These are phyloP conservation scores for Enteromius trimaculatus DNA, from an alignment of 2,797 vertebrate genomes.

Conservation along the genomic window DNA sequence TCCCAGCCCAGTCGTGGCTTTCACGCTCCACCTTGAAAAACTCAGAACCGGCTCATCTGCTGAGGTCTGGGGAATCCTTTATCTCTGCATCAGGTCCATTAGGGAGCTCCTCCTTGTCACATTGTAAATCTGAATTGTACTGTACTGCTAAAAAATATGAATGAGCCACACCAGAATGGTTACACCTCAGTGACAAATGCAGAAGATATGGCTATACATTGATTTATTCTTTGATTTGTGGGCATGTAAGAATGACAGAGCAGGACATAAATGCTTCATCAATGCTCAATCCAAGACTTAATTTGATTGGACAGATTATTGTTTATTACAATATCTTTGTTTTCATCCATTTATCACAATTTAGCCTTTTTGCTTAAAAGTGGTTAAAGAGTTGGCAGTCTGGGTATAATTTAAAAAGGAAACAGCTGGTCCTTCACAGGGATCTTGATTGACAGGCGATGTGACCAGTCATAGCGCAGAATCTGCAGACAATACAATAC, in stretches of 20 bases:
- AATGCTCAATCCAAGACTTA: background rate
- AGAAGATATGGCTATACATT: background rate
- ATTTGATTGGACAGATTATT: background rate
- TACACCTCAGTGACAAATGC: constrained; percentile 34
- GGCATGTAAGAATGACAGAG: constrained; percentile 11
- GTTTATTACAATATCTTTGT: background rate
- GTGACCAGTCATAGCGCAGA: background rate
- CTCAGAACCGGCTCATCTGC: constrained; percentile 17
- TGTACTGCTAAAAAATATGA: constrained; percentile 32
- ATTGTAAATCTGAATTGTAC: constrained; percentile 22
- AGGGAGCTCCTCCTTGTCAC: constrained; percentile 8
- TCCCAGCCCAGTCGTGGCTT: background rate
- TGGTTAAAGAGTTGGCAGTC: background rate
- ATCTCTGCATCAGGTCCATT: constrained; percentile 8
- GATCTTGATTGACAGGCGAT: background rate
- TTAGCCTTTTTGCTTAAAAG: background rate
- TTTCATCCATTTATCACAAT: background rate
- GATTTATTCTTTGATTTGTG: background rate
- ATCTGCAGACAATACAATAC: background rate
- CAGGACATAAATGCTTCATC: background rate
- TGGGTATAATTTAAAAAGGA: background rate
- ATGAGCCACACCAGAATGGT: constrained; percentile 20
- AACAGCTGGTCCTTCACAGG: background rate
- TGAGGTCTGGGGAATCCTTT: constrained; percentile 5
- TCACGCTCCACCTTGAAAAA: background rate